Evolutionary conservation across 2,888 invertebrate species (phyloP), one percentile per base, ranked within the genome.

Genomic region (Mythimna lalbum): DNA sequence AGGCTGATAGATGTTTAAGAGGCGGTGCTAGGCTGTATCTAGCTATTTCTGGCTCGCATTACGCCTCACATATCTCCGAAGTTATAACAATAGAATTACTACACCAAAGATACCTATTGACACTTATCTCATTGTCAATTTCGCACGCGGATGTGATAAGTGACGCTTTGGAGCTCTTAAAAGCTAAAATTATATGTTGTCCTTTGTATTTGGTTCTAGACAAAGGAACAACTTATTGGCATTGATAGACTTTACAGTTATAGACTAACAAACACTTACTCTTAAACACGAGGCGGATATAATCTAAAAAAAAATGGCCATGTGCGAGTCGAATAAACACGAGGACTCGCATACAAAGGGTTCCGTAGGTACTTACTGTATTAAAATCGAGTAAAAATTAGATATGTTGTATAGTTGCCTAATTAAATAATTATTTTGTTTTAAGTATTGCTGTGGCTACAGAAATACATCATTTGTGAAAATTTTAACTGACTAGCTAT

Each of bases 1-100:
- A 89, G 90, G 87, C 89, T 89, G 90, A 91, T 90, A 90, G 89
- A 89, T 88, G 89, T 88, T 89, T 90, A 86, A 88, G 89, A 92
- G 93, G 92, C 92, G 92, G 90, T 88, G 80, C 87, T 83, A 70
- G 76, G 62, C 80, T 83, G 80, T 87, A 81, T 70, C 72, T 69
- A 75, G 68, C 65, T 62, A 80, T 83, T 85, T 80, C 73, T 82
- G 64, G 57, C 57, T 77, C 71, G 71, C 62, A 69, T 76, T 69
- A 73, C 62, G 68, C 63, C 69, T 63, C 31, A 9, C 19, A 63
- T 72, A 74, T 71, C 59, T 68, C 49, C 10, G 21, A 66, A 61
- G 57, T 57, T 55, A 62, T 49, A 74, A 66, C 69, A 82, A 82
- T 73, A 71, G 61, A 60, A 64, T 69, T 76, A 56, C 50, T 43